These are phyloP conservation scores for Miichthys miiuy DNA, from an alignment of 2,797 vertebrate species.

Conservation along the genomic window DNA sequence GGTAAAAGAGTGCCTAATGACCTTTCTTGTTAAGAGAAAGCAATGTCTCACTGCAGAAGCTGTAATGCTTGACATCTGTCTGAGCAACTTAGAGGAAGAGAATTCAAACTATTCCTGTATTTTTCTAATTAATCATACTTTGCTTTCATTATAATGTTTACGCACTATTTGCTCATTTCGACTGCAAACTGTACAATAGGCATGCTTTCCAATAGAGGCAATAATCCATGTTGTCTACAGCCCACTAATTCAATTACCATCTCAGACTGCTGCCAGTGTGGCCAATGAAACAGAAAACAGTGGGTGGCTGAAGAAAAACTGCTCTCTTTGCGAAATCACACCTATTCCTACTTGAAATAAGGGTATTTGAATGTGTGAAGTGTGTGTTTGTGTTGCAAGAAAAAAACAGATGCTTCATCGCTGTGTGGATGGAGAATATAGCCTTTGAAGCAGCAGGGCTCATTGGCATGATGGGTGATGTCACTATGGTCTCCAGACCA, in stretches of 20 bases:
- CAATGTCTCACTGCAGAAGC: not conserved
- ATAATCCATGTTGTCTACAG: constrained; percentile 60
- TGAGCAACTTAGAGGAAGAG: not conserved
- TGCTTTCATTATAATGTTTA: not conserved
- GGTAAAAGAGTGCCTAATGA: constrained; percentile 42
- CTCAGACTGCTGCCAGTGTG: constrained; percentile 47
- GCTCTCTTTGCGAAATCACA: constrained; percentile 46
- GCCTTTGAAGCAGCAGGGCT: not conserved
- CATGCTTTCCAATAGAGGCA: constrained; percentile 20
- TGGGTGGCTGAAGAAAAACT: constrained; percentile 50
- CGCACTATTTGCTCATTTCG: not conserved
- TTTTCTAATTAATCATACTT: not conserved
- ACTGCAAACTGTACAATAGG: not conserved
- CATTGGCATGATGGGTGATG: constrained; percentile 41
- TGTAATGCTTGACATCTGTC: not conserved
- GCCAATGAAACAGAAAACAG: constrained; percentile 30
- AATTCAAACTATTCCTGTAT: not conserved
- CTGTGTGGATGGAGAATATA: constrained; percentile 25
- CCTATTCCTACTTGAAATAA: constrained; percentile 35
- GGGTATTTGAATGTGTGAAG: constrained; percentile 27
- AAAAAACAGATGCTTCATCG: constrained; percentile 19
- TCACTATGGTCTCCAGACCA: constrained; percentile 31
- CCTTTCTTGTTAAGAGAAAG: constrained; percentile 19
- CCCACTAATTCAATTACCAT: constrained; percentile 72
- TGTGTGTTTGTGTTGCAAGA: constrained; percentile 9